Evolutionary conservation across 2,888 invertebrate species (phyloP), one percentile per base, ranked within the genome.

Genomic region (Clitarchus hookeri): DNA sequence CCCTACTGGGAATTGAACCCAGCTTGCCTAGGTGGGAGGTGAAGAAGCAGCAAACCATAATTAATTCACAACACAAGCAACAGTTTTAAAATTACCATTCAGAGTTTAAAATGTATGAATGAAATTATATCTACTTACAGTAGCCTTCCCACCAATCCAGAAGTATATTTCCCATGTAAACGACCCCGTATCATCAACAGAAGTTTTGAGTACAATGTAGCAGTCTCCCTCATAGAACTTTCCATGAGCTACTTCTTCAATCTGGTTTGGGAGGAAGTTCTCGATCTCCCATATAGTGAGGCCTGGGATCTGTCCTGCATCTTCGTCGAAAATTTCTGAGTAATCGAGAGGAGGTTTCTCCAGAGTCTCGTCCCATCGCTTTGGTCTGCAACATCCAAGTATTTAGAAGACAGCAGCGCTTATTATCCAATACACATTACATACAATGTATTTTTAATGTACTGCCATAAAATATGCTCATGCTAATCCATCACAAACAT

Each of bases 151-250:
- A 54, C 99, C 99, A 90, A 99, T 99, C 99, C 99, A 99, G 92
- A 99, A 99, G 92, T 96, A 99, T 90, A 99, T 99, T 89, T 98
- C 96, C 98, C 99, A 99, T 86, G 94, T 94, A 11, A 99, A 92
- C 86, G 96, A 96, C 19, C 97, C 96, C 89, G 95, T 94, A 85
- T 97, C 97, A 90, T 98, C 98, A 78, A 96, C 92, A 78, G 93
- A 93, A 0, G 99, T 99, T 92, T 98, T 97, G 86, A 99, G 92
- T 83, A 99, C 94, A 89, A 99, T 99, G 91, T 99, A 99, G 91
- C 99, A 99, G 91, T 99, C 99, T 9, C 97, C 99, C 92, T 99
- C 98, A 91, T 99, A 99, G 92, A 99, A 99, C 92, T 99, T 99
- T 4, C 99, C 99, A 91, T 98, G 97, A 0, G 98, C 96, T 11